Percentiles rank a stretch among this genome's conserved stretches.
These are phyloP conservation scores for Kradibia gibbosae DNA, from an alignment of 1,140 invertebrate species.

Conservation along the genomic window DNA sequence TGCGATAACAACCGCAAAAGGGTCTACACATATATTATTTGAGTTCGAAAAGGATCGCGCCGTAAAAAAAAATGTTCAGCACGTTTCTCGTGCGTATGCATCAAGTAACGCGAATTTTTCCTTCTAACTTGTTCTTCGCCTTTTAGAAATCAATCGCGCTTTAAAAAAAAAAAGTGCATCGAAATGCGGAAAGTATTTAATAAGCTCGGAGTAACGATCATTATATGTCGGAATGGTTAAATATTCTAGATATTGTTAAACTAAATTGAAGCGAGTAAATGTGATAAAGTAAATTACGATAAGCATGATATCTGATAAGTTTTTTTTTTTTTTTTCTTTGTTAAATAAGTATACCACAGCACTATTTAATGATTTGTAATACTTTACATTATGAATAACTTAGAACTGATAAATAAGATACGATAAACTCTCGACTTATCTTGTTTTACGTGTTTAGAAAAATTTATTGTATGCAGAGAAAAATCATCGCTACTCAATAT, in stretches of 20 bases:
- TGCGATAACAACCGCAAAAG: neutral
- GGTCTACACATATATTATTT: neutral
- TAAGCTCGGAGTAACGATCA: neutral
- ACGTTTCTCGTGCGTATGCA: conserved; percentile 36
- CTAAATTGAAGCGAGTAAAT: too few relatives aligned
- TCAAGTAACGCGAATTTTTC: conserved; percentile 4
- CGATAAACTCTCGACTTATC: neutral
- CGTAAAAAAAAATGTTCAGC: conserved; percentile 36
- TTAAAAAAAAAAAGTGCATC: neutral
- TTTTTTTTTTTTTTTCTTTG: too few relatives aligned
- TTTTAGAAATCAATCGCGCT: neutral
- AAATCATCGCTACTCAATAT: too few relatives aligned
- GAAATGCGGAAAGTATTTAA: conserved; percentile 40
- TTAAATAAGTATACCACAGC: neutral
- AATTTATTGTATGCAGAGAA: too few relatives aligned
- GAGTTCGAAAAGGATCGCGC: conserved; percentile 24
- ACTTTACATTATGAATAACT: neutral
- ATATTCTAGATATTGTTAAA: too few relatives aligned
- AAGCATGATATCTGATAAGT: too few relatives aligned
- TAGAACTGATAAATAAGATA: neutral
- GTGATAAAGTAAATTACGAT: too few relatives aligned
- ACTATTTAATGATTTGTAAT: neutral
- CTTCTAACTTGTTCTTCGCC: neutral
- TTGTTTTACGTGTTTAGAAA: too few relatives aligned
- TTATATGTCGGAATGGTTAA: neutral